Base-by-base conservation (phyloP, 1,140 invertebrate species). In the Dryas iulia region DNA sequence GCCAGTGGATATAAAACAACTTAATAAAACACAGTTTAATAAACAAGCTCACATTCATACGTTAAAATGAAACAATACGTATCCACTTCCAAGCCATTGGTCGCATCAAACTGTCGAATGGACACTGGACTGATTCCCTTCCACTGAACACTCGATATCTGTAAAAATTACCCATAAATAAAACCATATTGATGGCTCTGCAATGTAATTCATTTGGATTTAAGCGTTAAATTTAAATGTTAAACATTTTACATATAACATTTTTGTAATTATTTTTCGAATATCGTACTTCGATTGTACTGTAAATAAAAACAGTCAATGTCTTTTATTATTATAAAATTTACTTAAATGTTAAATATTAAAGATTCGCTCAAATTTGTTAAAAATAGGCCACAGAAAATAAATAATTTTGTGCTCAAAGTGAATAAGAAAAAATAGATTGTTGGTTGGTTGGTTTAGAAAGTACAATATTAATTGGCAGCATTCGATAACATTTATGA, bases 1-100 rank as follows among this genome's bases (percentile, higher is more conserved):
- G n/a, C 0, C 5, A n/a, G 14, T 35, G 1, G 5, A 0, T 5
- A 35, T 4, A n/a, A 35, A 35, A 35, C 12, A 6, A 11, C 1
- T 0, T 12, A 35, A 18, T 3, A 47, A 47, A 21, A 47, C n/a
- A 10, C 7, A 21, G 39, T 10, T 21, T 18, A 18, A 54, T 54
- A 54, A 24, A 54, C 18, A 12, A 39, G 18, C 24, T 59, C 31
- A 61, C 61, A 66, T 61, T 57, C 52, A 31, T 69, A 62, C 53
- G 66, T 76, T 74, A 76, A 74, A 82, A 79, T 78, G 66, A 68
- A 74, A 82, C 80, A 83, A 83, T 81, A 79, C 75, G 69, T 59
- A 71, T 76, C 64, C 56, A 67, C 74, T 83, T 84, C 78, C 84
- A 72, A 78, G 54, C 82, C 84, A 82, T 81, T 83, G 84, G 73